Evolutionary conservation across 2,888 invertebrate genomes (phyloP), one percentile per base, ranked within the genome.

Genomic region (Amitus sp.): DNA sequence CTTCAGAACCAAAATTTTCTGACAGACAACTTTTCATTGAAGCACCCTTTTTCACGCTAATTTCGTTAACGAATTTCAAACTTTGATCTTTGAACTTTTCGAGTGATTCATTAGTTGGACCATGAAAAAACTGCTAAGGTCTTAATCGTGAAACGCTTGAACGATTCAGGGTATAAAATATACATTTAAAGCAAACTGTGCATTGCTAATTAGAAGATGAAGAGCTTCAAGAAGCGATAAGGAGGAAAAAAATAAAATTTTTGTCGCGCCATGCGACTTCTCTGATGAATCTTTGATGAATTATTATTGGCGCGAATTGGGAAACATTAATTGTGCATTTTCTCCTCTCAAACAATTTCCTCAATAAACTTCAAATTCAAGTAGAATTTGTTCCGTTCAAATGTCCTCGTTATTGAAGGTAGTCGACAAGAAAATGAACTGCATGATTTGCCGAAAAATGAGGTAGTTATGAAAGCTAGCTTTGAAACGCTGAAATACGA

Each of bases 31-130:
- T n/a, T n/a, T n/a, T n/a, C n/a, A n/a, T n/a, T n/a, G n/a, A n/a
- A n/a, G n/a, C n/a, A n/a, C n/a, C n/a, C n/a, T 23, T 23, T 23
- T 23, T 23, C 23, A 7, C 23, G 23, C 3, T 23, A 7, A 23
- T 23, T 23, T 23, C n/a, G 10, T 10, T 30, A 2, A 30, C n/a
- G 30, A 30, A 30, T 30, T 30, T 30, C 23, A 23, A 23, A 23
- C 23, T 3, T 10, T 43, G 2, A 46, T 15, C 34, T 13, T 37
- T 9, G n/a, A 34, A 34, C 45, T 45, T 52, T 34, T 52, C 19
- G 34, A 12, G 2, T 15, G 12, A 51, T 51, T 43, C 43, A 28
- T 51, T 51, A 42, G 27, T 12, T 15, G 37, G 37, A 34, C 15
- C 20, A 19, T 33, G 13, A 43, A 12, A 3, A 34, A n/a, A 34